phyloP scores from a whole-genome alignment of 2,797 vertebrate species.

The Mormyrus hasselquistii region DNA sequence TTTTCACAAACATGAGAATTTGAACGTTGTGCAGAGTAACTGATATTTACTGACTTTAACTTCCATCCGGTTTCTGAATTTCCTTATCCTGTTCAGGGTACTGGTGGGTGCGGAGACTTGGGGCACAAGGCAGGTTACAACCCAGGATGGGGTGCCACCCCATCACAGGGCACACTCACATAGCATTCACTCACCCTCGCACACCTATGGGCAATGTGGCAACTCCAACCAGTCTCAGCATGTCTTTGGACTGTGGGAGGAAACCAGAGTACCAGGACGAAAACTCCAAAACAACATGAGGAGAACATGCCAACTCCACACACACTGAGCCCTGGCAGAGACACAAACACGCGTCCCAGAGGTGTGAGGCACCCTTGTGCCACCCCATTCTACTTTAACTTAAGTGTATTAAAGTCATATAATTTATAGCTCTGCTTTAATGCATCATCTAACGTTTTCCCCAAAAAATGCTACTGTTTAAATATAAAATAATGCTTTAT shows the following conservation, averaged over 20 bases:
- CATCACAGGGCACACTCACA: neutral
- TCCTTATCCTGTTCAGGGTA: neutral
- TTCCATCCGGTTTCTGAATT: neutral
- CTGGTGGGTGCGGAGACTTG: neutral
- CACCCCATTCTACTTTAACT: neutral
- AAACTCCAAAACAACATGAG: neutral
- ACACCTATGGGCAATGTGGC: neutral
- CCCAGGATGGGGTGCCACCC: neutral
- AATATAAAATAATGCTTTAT: neutral
- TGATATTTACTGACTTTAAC: neutral
- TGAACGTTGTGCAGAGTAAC: neutral
- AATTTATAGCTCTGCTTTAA: neutral
- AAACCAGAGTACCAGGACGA: neutral
- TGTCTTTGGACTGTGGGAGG: neutral
- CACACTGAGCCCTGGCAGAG: neutral
- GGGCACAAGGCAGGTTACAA: neutral
- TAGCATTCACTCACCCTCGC: neutral
- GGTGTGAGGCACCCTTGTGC: neutral
- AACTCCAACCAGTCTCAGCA: neutral
- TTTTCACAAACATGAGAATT: neutral
- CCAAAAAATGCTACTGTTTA: neutral
- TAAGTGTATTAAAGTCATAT: neutral
- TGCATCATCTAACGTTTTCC: neutral
- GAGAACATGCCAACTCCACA: neutral
- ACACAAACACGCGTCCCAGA: neutral